phyloP scores from a whole-genome alignment of 1,140 invertebrate species.

The Carposina sasakii region DNA sequence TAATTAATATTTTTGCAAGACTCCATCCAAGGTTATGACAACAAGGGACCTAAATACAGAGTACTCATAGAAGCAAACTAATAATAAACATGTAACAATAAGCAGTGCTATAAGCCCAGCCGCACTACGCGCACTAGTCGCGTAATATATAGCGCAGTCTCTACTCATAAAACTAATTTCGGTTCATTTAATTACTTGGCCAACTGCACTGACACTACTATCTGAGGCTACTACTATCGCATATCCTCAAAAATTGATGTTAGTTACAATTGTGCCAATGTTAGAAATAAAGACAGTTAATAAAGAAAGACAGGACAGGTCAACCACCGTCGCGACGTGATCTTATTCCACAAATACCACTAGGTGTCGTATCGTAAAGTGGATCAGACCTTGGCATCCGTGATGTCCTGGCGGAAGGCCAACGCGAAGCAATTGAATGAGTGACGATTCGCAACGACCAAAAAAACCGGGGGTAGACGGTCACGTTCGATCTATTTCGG shows the following conservation, averaged over 20 bases:
- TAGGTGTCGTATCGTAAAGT: constrained; percentile 30
- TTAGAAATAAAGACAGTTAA: too few relatives aligned
- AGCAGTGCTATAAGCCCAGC: too few relatives aligned
- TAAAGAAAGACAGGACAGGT: too few relatives aligned
- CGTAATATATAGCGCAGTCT: constrained; percentile 50
- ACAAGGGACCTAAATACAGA: constrained; percentile 39
- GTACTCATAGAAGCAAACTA: constrained; percentile 56
- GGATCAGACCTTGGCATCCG: constrained; percentile 39
- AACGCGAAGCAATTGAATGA: constrained; percentile 58
- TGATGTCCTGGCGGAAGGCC: constrained; percentile 56
- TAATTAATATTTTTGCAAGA: constrained; percentile 29
- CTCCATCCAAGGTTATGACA: constrained; percentile 50
- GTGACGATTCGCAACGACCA: constrained; percentile 53
- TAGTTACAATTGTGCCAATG: too few relatives aligned
- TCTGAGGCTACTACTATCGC: too few relatives aligned
- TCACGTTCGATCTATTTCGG: constrained; percentile 59
- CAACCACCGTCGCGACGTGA: too few relatives aligned
- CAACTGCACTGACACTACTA: constrained; percentile 26
- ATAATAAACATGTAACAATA: constrained; percentile 67
- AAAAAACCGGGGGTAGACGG: constrained; percentile 54
- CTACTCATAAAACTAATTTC: constrained; percentile 63
- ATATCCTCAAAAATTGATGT: too few relatives aligned
- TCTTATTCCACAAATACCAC: constrained; percentile 32
- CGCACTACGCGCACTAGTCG: constrained; percentile 52
- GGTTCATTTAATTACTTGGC: constrained; percentile 36